These are phyloP conservation scores for Platyscapa corneri DNA, from an alignment of 1,140 invertebrate genomes.

Conservation along the genomic window DNA sequence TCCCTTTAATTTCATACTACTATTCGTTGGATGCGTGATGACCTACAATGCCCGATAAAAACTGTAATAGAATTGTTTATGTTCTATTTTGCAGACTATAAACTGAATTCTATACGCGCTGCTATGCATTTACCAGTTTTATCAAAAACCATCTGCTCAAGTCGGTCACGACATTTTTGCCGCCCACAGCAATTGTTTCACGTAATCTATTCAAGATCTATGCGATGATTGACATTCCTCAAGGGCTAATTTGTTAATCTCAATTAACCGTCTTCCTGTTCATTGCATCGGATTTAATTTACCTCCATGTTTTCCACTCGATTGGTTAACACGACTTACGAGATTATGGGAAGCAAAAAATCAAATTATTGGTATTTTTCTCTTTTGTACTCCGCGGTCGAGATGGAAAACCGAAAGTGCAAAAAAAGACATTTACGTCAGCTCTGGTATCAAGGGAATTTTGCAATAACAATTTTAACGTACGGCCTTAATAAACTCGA, in stretches of 20 bases:
- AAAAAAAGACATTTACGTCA: conserved; percentile 41
- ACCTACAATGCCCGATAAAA: neutral
- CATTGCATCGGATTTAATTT: neutral
- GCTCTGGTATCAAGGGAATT: neutral
- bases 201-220: conserved; percentile 13
- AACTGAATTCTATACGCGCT: neutral
- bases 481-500: conserved; percentile 16
- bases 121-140: conserved; percentile 19
- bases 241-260: conserved; percentile 30
- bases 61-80: neutral
- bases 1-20: neutral
- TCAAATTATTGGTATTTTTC: neutral
- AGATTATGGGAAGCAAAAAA: neutral
- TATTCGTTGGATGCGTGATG: neutral
- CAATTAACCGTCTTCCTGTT: neutral
- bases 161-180: conserved; percentile 32
- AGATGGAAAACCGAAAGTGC: neutral
- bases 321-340: neutral
- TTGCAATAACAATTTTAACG: conserved; percentile 27
- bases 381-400: neutral
- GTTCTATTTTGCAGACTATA: neutral
- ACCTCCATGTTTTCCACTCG: neutral
- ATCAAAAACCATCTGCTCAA: conserved; percentile 19
- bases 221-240: neutral
- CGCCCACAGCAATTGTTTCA: neutral